Base-by-base conservation (phyloP, 2,797 vertebrate genomes). In the Chaenodraco wilsoni region DNA sequence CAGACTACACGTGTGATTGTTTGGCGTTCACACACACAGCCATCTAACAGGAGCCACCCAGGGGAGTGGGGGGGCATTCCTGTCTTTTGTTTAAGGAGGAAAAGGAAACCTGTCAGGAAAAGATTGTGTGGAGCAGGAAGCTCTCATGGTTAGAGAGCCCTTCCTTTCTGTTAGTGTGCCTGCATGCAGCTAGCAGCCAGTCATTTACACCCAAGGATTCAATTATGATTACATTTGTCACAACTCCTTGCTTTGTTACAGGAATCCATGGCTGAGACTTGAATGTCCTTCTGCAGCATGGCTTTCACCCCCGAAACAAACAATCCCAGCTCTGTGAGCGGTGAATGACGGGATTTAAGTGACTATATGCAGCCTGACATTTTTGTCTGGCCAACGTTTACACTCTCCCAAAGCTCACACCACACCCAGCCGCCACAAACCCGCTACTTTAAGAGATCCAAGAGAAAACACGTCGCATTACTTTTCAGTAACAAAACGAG, bases 101-200 rank as follows among this genome's bases (percentile, higher is more conserved):
- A 97, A 94, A 96, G 96, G 97, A 99, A 99, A 97, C 95, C 94
- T 95, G 96, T 95, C 95, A 97, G 98, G 97, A 98, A 99, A 95
- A 96, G 96, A 96, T 96, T 95, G 95, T 91, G 94, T 95, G 93
- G 94, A 92, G 92, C 96, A 97, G 98, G 97, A 99, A 98, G 92
- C 95, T 96, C 96, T 95, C 93, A 94, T 94, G 89, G 94, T 87
- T 96, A 94, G 96, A 98, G 96, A 97, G 96, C 91, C 90, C 91
- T 92, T 94, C 93, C 95, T 88, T 68, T 94, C 88, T 90, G 85
- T 94, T 92, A 92, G 91, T 78, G 87, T 86, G 90, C 90, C 91
- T 92, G 92, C 92, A 94, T 93, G 95, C 94, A 94, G 95, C 95
- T 94, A 91, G 91, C 94, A 95, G 94, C 95, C 94, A 94, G 92